Conservation (phyloP, 2,797 vertebrate genomes). For the Neosalanx taihuensis region DNA sequence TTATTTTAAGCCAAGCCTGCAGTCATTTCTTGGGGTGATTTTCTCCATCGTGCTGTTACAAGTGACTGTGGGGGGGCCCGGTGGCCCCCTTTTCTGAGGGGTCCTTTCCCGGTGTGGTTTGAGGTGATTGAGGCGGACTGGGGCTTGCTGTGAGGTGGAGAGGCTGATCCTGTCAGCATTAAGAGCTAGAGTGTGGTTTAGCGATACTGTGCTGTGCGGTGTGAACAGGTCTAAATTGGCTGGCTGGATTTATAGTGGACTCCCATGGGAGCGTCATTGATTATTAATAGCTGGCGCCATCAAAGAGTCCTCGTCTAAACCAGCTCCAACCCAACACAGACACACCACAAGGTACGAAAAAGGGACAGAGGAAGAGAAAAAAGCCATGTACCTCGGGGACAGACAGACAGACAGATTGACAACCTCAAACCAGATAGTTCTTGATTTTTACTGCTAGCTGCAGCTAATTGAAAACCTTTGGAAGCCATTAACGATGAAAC, state of each 20-base stretch:
- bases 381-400: too few species aligned
- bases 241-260: constrained; percentile 59
- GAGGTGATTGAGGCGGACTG: constrained; percentile 9
- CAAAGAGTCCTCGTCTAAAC: constrained; percentile 59
- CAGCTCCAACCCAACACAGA: constrained; percentile 45
- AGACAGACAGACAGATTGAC: too few species aligned
- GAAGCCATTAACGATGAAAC: too few species aligned
- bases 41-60: too few species aligned
- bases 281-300: constrained; percentile 69
- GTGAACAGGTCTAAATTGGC: constrained; percentile 64
- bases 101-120: background rate
- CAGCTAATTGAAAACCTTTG: too few species aligned
- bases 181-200: constrained; percentile 38
- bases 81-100: too few species aligned
- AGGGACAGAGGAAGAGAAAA: background rate
- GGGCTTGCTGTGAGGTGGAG: constrained; percentile 19
- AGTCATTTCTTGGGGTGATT: too few species aligned
- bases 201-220: constrained; percentile 43
- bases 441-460: too few species aligned
- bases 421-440: too few species aligned
- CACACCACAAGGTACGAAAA: constrained; percentile 2
- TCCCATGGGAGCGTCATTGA: constrained; percentile 59
- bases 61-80: too few species aligned
- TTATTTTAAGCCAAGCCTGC: background rate
- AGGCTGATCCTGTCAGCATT: constrained; percentile 33